Base-by-base conservation (phyloP, 2,888 invertebrate genomes). In the Macaria liturata region DNA sequence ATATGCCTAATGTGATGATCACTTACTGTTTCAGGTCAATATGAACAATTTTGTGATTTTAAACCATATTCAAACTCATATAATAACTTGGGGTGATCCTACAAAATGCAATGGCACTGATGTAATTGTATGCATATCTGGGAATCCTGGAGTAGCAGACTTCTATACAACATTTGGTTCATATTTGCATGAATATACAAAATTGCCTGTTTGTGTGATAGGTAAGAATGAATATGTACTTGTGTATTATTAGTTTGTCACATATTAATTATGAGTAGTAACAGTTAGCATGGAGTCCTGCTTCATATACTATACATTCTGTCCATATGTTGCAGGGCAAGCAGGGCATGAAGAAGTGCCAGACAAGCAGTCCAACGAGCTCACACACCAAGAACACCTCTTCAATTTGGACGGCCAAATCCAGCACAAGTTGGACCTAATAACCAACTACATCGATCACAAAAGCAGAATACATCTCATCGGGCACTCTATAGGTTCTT, bases 401-500 rank as follows among this genome's bases (percentile, higher is more conserved):
- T 97, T 95, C 83, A 93, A 95, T 75, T 88, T 98, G 49, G 86
- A 95, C 61, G 97, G 96, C 37, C 98, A 98, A 92, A 82, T 96
- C 52, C 78, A 93, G 56, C 97, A 97, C 81, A 98, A 97, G 90
- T 91, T 95, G 48, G 93, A 94, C 57, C 96, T 98, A 76, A 94
- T 98, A 57, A 91, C 94, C 68, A 93, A 94, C 67, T 94, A 94
- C 76, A 92, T 98, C 64, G 96, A 97, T 54, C 83, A 92, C 64
- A 91, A 94, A 74, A 94, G 95, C n/a, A 95, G 93, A 77, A 81
- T 98, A 44, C 95, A 97, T 81, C 85, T 98, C 43, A 93, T 98
- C 68, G 98, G 97, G 2, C 98, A 98, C 91, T 98, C 98, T 0
- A 97, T 98, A 74, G 98, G 98, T 3, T 94, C 95, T 53, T 97